Conservation (phyloP, 2,797 vertebrate species). For the Oreochromis grahami region DNA sequence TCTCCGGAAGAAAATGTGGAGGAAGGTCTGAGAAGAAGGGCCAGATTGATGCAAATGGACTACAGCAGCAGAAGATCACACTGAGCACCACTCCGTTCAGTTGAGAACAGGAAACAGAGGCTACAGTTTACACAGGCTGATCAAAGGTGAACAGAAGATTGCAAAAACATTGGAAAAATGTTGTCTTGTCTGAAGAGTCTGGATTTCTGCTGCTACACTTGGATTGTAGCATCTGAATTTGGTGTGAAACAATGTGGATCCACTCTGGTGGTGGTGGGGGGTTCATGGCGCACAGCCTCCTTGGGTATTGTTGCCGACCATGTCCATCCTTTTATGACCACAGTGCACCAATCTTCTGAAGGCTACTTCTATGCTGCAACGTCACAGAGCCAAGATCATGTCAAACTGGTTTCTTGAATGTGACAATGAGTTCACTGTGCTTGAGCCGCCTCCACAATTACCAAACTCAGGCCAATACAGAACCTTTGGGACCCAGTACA, state of each 20-base stretch:
- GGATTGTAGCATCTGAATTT: neutral
- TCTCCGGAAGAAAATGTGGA: neutral
- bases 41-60: neutral
- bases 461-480: neutral
- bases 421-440: neutral
- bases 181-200: neutral
- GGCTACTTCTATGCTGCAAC: neutral
- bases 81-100: neutral
- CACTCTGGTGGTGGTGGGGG: neutral
- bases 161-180: neutral
- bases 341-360: neutral
- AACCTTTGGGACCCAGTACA: neutral
- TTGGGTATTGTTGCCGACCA: rapidly evolving
- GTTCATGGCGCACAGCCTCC: neutral
- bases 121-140: neutral
- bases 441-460: neutral
- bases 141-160: neutral
- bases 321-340: neutral
- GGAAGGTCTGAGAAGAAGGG: neutral
- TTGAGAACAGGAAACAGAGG: neutral
- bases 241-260: neutral
- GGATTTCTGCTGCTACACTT: neutral
- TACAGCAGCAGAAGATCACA: neutral
- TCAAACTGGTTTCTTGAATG: neutral
- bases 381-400: neutral